These are phyloP conservation scores for Celastrina argiolus DNA, from an alignment of 2,888 invertebrate genomes.

Conservation along the genomic window DNA sequence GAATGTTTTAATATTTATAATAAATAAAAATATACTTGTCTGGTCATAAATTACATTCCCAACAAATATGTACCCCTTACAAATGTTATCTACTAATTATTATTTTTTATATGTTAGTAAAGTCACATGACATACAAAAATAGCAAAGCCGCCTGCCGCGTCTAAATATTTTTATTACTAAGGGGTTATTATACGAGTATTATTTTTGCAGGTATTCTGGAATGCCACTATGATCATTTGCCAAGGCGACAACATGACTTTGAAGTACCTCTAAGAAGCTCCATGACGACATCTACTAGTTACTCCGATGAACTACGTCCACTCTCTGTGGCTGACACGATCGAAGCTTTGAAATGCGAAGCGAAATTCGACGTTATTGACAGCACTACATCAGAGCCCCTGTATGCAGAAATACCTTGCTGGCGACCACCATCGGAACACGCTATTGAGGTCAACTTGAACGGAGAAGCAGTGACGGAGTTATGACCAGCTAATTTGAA, in stretches of 20 bases:
- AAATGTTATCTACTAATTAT: no score
- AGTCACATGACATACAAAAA: no score
- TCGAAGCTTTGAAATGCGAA: conserved; percentile 68
- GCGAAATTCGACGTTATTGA: conserved; percentile 63
- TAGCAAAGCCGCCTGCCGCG: no score
- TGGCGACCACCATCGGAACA: conserved; percentile 71
- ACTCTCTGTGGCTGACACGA: conserved; percentile 56
- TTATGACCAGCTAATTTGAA: conserved; percentile 52
- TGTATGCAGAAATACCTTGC: conserved; percentile 83
- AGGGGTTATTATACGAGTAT: no score
- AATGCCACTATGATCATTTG: conserved; percentile 81
- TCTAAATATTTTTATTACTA: no score
- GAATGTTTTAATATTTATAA: neutral
- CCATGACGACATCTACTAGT: conserved; percentile 58
- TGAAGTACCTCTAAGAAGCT: conserved; percentile 46
- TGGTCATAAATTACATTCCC: no score
- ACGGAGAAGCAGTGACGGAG: conserved; percentile 72
- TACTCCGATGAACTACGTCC: conserved; percentile 49
- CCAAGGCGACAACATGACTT: conserved; percentile 63
- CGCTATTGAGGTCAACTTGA: conserved; percentile 63
- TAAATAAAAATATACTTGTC: no score
- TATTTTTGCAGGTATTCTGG: conserved; percentile 65
- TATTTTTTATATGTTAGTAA: no score
- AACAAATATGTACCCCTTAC: no score
- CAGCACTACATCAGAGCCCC: conserved; percentile 72